Conservation (phyloP, 2,113 vertebrate species). For the Gallinago media region DNA sequence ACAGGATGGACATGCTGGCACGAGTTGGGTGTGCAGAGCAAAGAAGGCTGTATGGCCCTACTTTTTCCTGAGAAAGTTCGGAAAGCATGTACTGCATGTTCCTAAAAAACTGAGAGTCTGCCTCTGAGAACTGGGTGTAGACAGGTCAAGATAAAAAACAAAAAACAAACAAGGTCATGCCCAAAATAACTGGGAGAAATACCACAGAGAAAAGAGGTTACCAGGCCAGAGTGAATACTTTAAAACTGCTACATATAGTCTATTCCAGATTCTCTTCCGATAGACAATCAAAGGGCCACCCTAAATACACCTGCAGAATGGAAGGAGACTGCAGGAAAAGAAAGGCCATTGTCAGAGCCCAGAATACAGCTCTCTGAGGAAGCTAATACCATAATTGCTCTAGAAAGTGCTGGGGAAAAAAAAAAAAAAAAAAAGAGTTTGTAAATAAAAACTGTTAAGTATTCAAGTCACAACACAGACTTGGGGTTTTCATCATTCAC, state of each 20-base stretch:
- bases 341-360: background rate
- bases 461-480: background rate
- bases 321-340: background rate
- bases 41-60: background rate
- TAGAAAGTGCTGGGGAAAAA: background rate
- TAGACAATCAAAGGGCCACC: background rate
- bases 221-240: background rate
- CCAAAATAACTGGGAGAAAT: background rate
- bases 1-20: background rate
- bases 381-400: background rate
- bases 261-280: background rate
- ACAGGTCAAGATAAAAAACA: background rate
- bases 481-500: background rate
- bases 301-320: background rate
- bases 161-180: background rate
- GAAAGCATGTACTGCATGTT: background rate
- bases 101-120: background rate
- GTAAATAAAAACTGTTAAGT: background rate
- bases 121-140: background rate
- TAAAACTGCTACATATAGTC: background rate
- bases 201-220: background rate
- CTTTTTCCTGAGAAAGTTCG: background rate
- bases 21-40: background rate
- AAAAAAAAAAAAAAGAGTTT: background rate
- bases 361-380: background rate